These are phyloP conservation scores for Clarias fuscus DNA, from an alignment of 2,797 vertebrate species.

Conservation along the genomic window DNA sequence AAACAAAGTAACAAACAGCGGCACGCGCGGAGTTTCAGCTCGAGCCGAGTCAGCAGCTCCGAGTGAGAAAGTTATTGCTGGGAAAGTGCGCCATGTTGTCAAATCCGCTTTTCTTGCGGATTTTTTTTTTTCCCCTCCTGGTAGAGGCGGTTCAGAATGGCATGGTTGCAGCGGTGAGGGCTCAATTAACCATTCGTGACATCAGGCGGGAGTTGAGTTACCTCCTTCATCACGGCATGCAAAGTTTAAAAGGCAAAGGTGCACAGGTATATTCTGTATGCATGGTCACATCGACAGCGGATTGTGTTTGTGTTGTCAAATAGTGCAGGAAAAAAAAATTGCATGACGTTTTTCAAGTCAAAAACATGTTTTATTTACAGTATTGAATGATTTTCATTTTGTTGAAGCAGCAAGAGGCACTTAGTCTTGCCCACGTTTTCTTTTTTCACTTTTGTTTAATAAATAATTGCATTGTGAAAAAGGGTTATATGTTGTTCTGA, in stretches of 20 bases:
- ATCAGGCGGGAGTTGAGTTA: constrained; percentile 74
- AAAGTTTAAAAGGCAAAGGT: not conserved
- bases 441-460: too few species aligned
- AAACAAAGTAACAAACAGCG: not conserved
- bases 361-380: constrained; percentile 27
- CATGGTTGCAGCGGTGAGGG: constrained; percentile 63
- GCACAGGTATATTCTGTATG: not conserved
- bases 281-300: too few species aligned
- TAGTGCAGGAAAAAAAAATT: not conserved
- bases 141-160: constrained; percentile 71
- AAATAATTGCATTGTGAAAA: too few species aligned
- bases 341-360: too few species aligned
- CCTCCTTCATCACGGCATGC: constrained; percentile 41
- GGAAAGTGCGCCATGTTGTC: constrained; percentile 78
- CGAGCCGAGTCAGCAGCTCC: constrained; percentile 7
- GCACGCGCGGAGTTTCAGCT: constrained; percentile 23
- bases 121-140: constrained; percentile 59
- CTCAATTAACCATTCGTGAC: constrained; percentile 67
- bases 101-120: constrained; percentile 63
- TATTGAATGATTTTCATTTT: not conserved
- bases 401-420: too few species aligned
- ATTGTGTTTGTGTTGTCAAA: too few species aligned
- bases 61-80: constrained; percentile 57
- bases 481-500: too few species aligned
- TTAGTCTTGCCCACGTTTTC: too few species aligned